Conservation (phyloP, 1,140 invertebrate genomes). For the Drosophila gunungcola region DNA sequence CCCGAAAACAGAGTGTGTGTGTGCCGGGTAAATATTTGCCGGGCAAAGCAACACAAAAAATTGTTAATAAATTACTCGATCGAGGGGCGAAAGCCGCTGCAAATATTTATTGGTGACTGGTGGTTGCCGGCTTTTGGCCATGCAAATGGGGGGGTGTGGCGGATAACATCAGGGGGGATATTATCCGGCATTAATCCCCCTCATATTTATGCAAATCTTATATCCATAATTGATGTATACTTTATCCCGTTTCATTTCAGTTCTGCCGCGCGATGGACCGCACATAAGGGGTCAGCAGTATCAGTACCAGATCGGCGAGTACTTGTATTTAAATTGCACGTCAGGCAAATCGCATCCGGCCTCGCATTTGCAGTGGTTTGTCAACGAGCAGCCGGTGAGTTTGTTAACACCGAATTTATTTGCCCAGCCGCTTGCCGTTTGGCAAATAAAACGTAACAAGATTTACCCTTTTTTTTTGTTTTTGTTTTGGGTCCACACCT, state of each 20-base stretch:
- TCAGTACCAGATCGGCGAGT: slow-evolving; percentile 92
- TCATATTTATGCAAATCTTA: slow-evolving; percentile 17
- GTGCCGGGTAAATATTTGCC: slow-evolving; percentile 36
- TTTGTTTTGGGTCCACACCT: slow-evolving; percentile 1
- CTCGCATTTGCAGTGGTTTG: slow-evolving; percentile 91
- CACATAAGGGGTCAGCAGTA: slow-evolving; percentile 91
- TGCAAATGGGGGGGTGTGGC: not conserved
- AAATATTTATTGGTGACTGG: slow-evolving; percentile 52
- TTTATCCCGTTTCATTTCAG: slow-evolving; percentile 86
- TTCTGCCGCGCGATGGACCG: slow-evolving; percentile 90
- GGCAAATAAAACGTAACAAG: slow-evolving; percentile 28
- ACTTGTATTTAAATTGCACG: slow-evolving; percentile 93
- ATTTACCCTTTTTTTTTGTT: slow-evolving; percentile 27
- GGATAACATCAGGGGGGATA: slow-evolving; percentile 7
- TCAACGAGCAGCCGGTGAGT: slow-evolving; percentile 92
- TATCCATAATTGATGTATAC: slow-evolving; percentile 16
- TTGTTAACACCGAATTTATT: slow-evolving; percentile 28
- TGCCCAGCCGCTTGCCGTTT: not conserved
- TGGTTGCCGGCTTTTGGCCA: slow-evolving; percentile 10
- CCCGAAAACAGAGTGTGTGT: slow-evolving; percentile 20
- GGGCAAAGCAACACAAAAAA: slow-evolving; percentile 46
- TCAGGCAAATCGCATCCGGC: slow-evolving; percentile 92
- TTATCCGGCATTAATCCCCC: slow-evolving; percentile 17
- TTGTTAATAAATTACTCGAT: slow-evolving; percentile 60
- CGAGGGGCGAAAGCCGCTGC: slow-evolving; percentile 44